Conservation (phyloP, 2,888 invertebrate species). For the Drosophila lutescens region DNA sequence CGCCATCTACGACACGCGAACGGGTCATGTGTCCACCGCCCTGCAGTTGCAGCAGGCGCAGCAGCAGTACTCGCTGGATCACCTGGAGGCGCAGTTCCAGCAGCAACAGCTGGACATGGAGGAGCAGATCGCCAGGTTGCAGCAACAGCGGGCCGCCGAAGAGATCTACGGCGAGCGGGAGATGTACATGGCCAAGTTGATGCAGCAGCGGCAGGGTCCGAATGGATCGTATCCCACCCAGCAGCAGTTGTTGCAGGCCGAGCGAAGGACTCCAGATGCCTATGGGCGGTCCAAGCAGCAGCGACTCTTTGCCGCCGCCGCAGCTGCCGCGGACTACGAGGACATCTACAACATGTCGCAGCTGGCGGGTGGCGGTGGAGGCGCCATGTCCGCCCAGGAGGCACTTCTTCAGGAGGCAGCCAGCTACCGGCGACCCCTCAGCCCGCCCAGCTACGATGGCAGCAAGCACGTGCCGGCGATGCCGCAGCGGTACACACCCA, state of each 20-base stretch:
- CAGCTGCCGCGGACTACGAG: slow-evolving; percentile 88
- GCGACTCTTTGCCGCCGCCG: slow-evolving; percentile 83
- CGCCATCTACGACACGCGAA: slow-evolving; percentile 86
- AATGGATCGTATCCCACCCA: slow-evolving; percentile 64
- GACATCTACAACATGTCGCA: slow-evolving; percentile 88
- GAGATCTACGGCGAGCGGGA: slow-evolving; percentile 83
- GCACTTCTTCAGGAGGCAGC: slow-evolving; percentile 83
- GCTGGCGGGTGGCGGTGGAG: slow-evolving; percentile 48
- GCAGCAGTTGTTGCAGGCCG: slow-evolving; percentile 83
- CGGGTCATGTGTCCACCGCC: slow-evolving; percentile 83
- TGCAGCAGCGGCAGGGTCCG: slow-evolving; percentile 77
- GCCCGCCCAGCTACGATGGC: slow-evolving; percentile 85
- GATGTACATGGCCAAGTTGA: slow-evolving; percentile 83
- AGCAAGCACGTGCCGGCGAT: slow-evolving; percentile 83
- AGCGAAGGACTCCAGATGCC: slow-evolving; percentile 92
- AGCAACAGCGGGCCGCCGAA: slow-evolving; percentile 78
- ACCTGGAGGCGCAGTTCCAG: slow-evolving; percentile 79
- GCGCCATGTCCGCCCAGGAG: slow-evolving; percentile 76
- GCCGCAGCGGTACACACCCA: slow-evolving; percentile 83
- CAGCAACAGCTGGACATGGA: slow-evolving; percentile 82
- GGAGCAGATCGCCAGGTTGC: slow-evolving; percentile 74
- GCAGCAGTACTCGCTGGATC: slow-evolving; percentile 78
- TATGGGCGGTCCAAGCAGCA: slow-evolving; percentile 88
- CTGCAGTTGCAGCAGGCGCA: slow-evolving; percentile 80
- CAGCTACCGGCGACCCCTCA: slow-evolving; percentile 87